Conservation (phyloP, 2,797 vertebrate genomes). For the Aldrovandia affinis region DNA sequence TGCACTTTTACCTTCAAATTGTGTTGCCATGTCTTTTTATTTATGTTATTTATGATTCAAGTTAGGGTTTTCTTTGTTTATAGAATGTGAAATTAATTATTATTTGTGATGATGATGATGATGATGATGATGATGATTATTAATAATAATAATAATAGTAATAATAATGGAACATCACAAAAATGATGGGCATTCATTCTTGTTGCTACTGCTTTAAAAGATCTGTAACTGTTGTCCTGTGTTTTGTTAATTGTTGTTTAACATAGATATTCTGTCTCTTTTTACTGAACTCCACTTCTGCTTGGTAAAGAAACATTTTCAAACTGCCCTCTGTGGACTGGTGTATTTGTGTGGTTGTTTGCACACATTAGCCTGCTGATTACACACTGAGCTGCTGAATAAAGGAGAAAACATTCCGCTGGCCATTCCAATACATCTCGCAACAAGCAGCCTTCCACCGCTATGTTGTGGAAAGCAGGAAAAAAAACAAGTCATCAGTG, state of each 20-base stretch:
- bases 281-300: slow-evolving; percentile 14
- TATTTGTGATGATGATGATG: slow-evolving; percentile 7
- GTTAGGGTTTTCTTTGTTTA: background rate
- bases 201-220: slow-evolving; percentile 26
- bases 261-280: slow-evolving; percentile 25
- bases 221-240: background rate
- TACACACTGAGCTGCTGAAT: too few relatives aligned
- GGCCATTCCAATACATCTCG: too few relatives aligned
- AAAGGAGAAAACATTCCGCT: too few relatives aligned
- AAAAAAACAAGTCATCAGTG: too few relatives aligned
- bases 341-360: background rate
- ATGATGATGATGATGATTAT: too few relatives aligned
- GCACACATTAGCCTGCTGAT: too few relatives aligned
- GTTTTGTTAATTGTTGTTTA: slow-evolving; percentile 13
- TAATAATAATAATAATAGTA: too few relatives aligned
- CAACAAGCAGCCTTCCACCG: too few relatives aligned
- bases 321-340: slow-evolving; percentile 6
- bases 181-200: slow-evolving; percentile 27
- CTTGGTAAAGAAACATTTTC: slow-evolving; percentile 30
- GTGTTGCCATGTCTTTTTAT: slow-evolving; percentile 13
- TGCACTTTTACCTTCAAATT: slow-evolving; percentile 11
- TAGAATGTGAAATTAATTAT: background rate
- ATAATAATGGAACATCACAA: background rate
- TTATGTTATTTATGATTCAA: background rate
- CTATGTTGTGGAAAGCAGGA: too few relatives aligned